A percentile compares a stretch with the other conserved stretches of the same genome.
Conservation (phyloP, 2,797 vertebrate species). For the Halcyon leucocephala region DNA sequence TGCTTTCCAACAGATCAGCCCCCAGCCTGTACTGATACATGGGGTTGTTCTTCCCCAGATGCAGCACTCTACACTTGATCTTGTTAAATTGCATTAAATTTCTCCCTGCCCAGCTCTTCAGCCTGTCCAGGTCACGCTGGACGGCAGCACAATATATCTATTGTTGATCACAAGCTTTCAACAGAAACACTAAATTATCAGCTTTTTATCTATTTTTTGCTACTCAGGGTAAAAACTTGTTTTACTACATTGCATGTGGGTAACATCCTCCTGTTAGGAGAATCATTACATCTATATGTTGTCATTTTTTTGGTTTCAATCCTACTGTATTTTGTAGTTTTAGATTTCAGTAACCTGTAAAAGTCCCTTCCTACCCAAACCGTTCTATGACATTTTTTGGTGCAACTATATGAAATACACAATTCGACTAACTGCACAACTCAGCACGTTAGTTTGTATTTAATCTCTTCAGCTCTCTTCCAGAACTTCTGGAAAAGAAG, state of each 20-base stretch:
- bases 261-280: background rate
- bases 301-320: background rate
- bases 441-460: slow-evolving; percentile 65
- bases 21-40: no score
- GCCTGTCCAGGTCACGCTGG: no score
- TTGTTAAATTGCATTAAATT: no score
- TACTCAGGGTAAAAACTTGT: background rate
- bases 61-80: no score
- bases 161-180: background rate
- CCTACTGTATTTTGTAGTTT: background rate
- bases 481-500: slow-evolving; percentile 98
- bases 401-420: background rate
- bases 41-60: no score
- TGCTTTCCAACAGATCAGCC: no score
- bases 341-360: background rate
- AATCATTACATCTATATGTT: background rate
- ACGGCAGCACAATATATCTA: background rate
- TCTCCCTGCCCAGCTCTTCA: no score
- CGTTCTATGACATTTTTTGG: background rate
- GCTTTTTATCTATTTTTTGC: background rate
- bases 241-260: background rate
- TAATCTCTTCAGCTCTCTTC: slow-evolving; percentile 89
- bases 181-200: background rate
- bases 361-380: background rate
- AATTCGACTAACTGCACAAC: background rate